phyloP scores from a whole-genome alignment of 2,797 vertebrate species.

The Tympanoctomys barrerae region DNA sequence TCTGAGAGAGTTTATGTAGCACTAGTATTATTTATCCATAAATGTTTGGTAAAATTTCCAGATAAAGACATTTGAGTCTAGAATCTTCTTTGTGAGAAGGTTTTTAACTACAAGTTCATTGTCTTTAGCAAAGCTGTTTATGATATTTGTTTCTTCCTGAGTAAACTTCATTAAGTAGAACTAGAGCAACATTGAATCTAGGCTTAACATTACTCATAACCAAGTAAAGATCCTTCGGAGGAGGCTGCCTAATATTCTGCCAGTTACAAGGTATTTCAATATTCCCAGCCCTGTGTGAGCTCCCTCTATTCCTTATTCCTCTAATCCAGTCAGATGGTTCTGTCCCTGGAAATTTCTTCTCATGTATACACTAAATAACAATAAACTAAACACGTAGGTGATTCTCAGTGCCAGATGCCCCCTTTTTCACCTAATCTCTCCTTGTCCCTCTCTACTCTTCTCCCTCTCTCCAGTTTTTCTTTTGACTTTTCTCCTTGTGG shows the following conservation, averaged over 20 bases:
- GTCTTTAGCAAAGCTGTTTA: not conserved
- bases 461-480: not conserved
- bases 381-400: not conserved
- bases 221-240: not conserved
- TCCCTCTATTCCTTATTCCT: not conserved
- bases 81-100: conserved; percentile 3
- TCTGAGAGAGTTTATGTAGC: not conserved
- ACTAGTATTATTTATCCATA: not conserved
- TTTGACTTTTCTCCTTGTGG: not conserved
- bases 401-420: not conserved
- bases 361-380: not conserved
- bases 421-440: not conserved
- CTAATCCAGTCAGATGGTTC: not conserved
- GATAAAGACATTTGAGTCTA: not conserved
- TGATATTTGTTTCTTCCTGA: not conserved
- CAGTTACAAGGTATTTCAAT: not conserved
- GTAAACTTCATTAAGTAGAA: not conserved
- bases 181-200: not conserved
- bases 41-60: not conserved
- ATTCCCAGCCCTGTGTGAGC: not conserved
- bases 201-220: not conserved
- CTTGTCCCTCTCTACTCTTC: not conserved
- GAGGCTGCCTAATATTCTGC: not conserved
- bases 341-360: not conserved
- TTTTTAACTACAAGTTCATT: not conserved